Evolutionary conservation across 2,888 invertebrate species (phyloP).

Genomic region (Melanotus villosus): DNA sequence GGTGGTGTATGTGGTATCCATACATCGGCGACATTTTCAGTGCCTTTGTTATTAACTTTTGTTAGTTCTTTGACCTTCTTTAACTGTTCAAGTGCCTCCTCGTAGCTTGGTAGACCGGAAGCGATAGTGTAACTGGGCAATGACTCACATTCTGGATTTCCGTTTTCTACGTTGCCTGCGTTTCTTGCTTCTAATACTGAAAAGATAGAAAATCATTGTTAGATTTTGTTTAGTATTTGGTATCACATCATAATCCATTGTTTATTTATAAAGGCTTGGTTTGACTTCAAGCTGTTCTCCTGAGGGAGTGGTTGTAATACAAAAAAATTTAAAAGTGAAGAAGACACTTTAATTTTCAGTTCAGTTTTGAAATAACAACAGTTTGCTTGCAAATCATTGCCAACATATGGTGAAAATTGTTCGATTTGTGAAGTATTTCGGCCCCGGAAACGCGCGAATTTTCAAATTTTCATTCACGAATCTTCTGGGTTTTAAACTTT

Average conservation of each 20-base stretch:
- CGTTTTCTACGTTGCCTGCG: slow-evolving; percentile 62
- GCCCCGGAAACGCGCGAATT: no score
- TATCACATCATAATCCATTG: neutral
- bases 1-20: slow-evolving; percentile 55
- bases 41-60: slow-evolving; percentile 35
- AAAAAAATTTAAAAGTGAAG: no score
- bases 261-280: no score
- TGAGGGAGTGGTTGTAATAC: no score
- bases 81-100: slow-evolving; percentile 75
- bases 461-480: no score
- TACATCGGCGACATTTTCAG: slow-evolving; percentile 35
- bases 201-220: slow-evolving; percentile 17
- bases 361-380: no score
- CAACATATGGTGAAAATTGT: no score
- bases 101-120: slow-evolving; percentile 76
- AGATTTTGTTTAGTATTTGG: neutral
- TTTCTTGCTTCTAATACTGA: slow-evolving; percentile 67
- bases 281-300: no score
- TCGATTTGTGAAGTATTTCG: no score
- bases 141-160: slow-evolving; percentile 60
- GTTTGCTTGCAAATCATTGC: no score
- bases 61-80: slow-evolving; percentile 65
- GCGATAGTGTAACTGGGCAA: slow-evolving; percentile 76
- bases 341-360: no score
- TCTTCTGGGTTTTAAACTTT: no score